Conservation (phyloP, 2,888 invertebrate species). For the Eumacrocentrus americanus region DNA sequence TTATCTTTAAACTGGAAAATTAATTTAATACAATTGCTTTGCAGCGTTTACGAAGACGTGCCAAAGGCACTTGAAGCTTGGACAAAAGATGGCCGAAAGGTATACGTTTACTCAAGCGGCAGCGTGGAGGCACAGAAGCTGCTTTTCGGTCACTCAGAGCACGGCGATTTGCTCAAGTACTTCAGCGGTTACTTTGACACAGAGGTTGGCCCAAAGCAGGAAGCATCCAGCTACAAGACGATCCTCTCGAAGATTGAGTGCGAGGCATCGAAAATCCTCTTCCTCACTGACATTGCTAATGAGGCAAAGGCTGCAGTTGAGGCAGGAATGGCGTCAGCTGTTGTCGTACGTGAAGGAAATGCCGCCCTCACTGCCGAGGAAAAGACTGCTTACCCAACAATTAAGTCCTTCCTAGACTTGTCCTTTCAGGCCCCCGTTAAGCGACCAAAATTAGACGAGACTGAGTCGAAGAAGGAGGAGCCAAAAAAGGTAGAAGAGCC, state of each 20-base stretch:
- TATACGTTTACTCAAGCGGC: conserved; percentile 92
- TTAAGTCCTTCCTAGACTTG: conserved; percentile 70
- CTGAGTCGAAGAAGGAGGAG: conserved; percentile 32
- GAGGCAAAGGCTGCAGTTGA: conserved; percentile 83
- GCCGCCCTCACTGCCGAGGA: conserved; percentile 70
- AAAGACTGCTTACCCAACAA: conserved; percentile 64
- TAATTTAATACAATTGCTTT: conserved; percentile 48
- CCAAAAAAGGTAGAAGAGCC: conserved; percentile 26
- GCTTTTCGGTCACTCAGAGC: conserved; percentile 76
- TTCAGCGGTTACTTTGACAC: conserved; percentile 88
- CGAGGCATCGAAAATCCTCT: conserved; percentile 74
- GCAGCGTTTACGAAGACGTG: conserved; percentile 88
- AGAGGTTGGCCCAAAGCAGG: conserved; percentile 80
- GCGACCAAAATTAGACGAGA: conserved; percentile 53
- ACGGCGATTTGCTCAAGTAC: conserved; percentile 75
- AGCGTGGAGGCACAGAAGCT: conserved; percentile 90
- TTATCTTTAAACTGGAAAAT: background rate
- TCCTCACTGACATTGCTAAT: conserved; percentile 85
- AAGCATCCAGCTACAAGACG: conserved; percentile 76
- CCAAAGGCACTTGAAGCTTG: conserved; percentile 75
- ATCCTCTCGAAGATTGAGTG: conserved; percentile 74
- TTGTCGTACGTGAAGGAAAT: conserved; percentile 84
- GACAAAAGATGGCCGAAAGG: conserved; percentile 70
- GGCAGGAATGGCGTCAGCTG: conserved; percentile 73
- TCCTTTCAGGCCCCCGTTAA: conserved; percentile 53